A percentile compares a stretch with the other conserved stretches of the same genome.
Evolutionary conservation across 2,113 vertebrate species (phyloP).

Genomic region (Cavia porcellus): DNA sequence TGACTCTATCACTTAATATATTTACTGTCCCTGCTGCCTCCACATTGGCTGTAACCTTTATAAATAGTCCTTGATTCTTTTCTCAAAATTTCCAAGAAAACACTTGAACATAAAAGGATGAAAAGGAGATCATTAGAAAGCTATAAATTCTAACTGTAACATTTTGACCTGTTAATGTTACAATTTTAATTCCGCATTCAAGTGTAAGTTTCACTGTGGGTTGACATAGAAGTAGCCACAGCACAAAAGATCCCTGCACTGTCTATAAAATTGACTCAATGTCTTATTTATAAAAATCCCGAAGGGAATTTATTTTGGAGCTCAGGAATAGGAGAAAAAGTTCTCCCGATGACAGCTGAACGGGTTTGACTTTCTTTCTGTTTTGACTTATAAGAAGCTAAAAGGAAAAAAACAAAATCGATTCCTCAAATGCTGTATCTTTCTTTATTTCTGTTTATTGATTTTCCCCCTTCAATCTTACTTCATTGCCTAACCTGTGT

Average conservation of each 20-base stretch:
- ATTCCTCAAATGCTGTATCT: neutral
- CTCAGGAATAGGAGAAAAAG: neutral
- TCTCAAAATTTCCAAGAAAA: slow-evolving; percentile 55
- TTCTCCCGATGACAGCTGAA: neutral
- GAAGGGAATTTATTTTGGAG: slow-evolving; percentile 60
- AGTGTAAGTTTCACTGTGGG: slow-evolving; percentile 1
- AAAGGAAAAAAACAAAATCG: slow-evolving; percentile 36
- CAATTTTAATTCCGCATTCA: slow-evolving; percentile 58
- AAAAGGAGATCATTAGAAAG: slow-evolving; percentile 52
- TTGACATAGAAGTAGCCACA: slow-evolving; percentile 16
- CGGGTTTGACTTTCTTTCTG: neutral
- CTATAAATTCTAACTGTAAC: slow-evolving; percentile 45
- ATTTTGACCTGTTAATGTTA: slow-evolving; percentile 62
- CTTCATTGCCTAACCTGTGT: neutral
- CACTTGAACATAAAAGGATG: slow-evolving; percentile 44
- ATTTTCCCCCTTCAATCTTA: neutral
- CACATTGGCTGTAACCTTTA: slow-evolving; percentile 40
- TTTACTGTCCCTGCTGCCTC: slow-evolving; percentile 1
- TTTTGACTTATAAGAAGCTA: slow-evolving; percentile 47
- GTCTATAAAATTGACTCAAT: slow-evolving; percentile 60
- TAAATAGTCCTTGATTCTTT: slow-evolving; percentile 19
- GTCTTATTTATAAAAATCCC: slow-evolving; percentile 53
- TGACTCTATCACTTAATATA: slow-evolving; percentile 35
- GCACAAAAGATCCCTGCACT: slow-evolving; percentile 10
- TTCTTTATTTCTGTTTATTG: slow-evolving; percentile 40